Conservation (phyloP, 2,113 vertebrate species). For the Circaetus gallicus region DNA sequence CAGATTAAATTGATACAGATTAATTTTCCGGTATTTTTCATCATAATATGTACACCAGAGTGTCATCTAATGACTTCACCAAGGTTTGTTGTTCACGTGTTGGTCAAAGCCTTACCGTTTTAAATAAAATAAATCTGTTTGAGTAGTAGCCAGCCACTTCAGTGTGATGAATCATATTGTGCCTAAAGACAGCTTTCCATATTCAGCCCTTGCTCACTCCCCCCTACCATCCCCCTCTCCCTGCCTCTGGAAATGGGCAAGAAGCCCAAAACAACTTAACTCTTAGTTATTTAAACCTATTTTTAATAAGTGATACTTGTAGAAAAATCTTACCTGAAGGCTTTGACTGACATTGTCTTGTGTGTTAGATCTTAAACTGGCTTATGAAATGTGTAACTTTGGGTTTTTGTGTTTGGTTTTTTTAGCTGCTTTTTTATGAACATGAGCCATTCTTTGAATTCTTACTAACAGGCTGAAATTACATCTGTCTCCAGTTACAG, state of each 20-base stretch:
- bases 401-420: background rate
- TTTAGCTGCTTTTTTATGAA: background rate
- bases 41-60: background rate
- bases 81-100: background rate
- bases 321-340: background rate
- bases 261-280: background rate
- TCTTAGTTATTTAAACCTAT: background rate
- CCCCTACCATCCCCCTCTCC: background rate
- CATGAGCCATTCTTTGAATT: background rate
- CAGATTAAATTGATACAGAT: background rate
- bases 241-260: slow-evolving; percentile 14
- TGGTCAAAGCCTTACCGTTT: background rate
- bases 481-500: background rate
- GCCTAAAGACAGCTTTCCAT: slow-evolving; percentile 15
- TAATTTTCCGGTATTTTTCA: background rate
- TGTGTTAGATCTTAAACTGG: background rate
- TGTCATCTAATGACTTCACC: background rate
- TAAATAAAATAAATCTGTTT: background rate
- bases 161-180: background rate
- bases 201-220: background rate
- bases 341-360: background rate
- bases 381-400: background rate
- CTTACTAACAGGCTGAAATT: background rate
- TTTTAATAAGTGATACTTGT: background rate
- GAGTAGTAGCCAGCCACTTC: background rate